phyloP scores from a whole-genome alignment of 2,113 vertebrate genomes.

The Pontoporia blainvillei region DNA sequence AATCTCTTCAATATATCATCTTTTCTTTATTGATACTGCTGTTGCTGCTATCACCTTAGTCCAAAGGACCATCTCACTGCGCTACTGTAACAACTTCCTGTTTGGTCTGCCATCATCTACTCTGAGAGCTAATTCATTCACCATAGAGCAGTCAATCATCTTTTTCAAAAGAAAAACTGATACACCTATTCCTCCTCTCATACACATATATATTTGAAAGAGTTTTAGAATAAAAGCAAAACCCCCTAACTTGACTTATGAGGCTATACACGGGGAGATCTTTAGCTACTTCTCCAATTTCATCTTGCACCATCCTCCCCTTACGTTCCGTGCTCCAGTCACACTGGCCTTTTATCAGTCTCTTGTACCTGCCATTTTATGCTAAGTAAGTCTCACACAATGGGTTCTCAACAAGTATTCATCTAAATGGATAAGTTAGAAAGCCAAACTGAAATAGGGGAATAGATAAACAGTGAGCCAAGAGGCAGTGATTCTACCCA shows the following conservation, averaged over 20 bases:
- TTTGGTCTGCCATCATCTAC: not conserved
- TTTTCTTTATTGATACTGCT: not conserved
- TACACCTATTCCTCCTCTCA: not conserved
- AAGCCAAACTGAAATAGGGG: not conserved
- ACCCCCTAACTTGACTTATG: not conserved
- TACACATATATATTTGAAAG: not conserved
- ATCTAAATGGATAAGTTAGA: not conserved
- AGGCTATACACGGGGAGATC: not conserved
- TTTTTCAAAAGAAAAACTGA: slow-evolving; percentile 12
- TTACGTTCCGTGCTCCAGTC: not conserved
- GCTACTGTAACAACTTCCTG: not conserved
- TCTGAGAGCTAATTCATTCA: not conserved
- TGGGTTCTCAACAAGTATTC: not conserved
- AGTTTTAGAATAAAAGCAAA: not conserved
- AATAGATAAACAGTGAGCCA: not conserved
- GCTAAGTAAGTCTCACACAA: not conserved
- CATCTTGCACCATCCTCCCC: not conserved
- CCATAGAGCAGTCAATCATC: not conserved
- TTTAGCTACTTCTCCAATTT: not conserved
- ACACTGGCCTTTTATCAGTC: not conserved
- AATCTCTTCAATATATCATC: not conserved
- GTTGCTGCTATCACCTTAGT: not conserved
- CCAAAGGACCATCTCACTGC: not conserved
- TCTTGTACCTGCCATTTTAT: not conserved
- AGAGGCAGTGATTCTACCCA: not conserved